Evolutionary conservation across 1,140 invertebrate species (phyloP).

Genomic region (Vanessa atalanta): DNA sequence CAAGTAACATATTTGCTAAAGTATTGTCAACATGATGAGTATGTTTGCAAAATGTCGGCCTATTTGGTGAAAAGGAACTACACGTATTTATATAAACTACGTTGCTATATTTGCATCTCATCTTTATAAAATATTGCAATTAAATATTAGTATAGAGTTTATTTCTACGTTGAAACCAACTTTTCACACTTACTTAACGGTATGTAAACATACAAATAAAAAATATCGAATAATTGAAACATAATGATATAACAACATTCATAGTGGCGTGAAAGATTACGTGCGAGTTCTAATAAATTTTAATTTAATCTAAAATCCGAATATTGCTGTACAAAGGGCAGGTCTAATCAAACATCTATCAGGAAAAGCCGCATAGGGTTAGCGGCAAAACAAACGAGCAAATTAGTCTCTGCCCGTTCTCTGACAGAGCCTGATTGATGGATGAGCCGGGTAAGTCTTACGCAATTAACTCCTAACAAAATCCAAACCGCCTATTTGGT

Average conservation of each 20-base stretch:
- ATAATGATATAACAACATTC: neutral
- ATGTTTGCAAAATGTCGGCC: no score
- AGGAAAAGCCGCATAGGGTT: slow-evolving; percentile 55
- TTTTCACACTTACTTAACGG: no score
- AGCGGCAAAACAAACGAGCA: slow-evolving; percentile 73
- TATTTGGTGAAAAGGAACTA: no score
- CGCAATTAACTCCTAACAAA: slow-evolving; percentile 60
- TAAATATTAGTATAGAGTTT: no score
- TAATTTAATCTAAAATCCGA: slow-evolving; percentile 7
- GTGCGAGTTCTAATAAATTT: neutral
- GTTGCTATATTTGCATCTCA: no score
- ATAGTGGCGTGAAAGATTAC: neutral
- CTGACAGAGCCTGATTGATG: slow-evolving; percentile 74
- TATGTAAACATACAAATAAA: no score
- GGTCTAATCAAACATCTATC: slow-evolving; percentile 54
- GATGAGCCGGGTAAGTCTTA: slow-evolving; percentile 51
- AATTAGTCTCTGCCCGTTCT: slow-evolving; percentile 62
- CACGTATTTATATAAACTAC: no score
- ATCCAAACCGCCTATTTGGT: slow-evolving; percentile 6
- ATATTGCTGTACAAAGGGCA: slow-evolving; percentile 20
- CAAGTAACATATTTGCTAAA: no score
- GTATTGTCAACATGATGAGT: no score
- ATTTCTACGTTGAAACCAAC: no score
- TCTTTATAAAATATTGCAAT: no score
- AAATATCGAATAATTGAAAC: neutral